Percentiles rank a stretch among this genome's conserved stretches.
Conservation (phyloP, 2,797 vertebrate genomes). For the Sebastiscus albofasciatus region DNA sequence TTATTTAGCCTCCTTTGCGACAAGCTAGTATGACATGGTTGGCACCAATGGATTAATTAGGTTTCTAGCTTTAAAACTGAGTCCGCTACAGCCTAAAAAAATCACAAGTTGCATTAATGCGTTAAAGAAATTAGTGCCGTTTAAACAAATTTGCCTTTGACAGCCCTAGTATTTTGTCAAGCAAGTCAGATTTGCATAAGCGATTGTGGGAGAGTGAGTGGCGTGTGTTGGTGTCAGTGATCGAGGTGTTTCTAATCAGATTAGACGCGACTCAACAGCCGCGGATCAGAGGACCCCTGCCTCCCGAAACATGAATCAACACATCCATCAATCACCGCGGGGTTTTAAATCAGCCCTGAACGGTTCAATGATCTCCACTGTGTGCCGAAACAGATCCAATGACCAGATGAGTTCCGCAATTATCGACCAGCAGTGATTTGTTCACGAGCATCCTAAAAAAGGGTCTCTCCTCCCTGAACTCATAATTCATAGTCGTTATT, state of each 20-base stretch:
- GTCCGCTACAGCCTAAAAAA: too few relatives aligned
- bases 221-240: conserved; percentile 42
- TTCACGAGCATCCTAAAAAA: not conserved
- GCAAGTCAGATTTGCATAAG: conserved; percentile 1
- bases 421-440: conserved; percentile 16
- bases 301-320: conserved; percentile 29
- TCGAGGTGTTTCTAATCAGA: conserved; percentile 50
- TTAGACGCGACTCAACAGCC: conserved; percentile 40
- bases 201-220: not conserved
- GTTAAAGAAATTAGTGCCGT: too few relatives aligned
- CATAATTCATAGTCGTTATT: conserved; percentile 18
- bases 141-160: too few relatives aligned
- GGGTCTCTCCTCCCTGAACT: not conserved
- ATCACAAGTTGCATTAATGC: too few relatives aligned
- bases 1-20: too few relatives aligned
- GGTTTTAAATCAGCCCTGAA: conserved; percentile 10
- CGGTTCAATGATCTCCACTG: not conserved
- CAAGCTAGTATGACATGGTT: too few relatives aligned
- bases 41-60: too few relatives aligned
- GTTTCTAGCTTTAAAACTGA: too few relatives aligned
- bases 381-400: not conserved
- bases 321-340: conserved; percentile 32
- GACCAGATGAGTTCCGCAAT: not conserved
- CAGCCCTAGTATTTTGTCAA: not conserved
- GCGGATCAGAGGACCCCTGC: conserved; percentile 40